Evolutionary conservation across 2,888 invertebrate species (phyloP).

Genomic region (Drosophila atroscutellata): DNA sequence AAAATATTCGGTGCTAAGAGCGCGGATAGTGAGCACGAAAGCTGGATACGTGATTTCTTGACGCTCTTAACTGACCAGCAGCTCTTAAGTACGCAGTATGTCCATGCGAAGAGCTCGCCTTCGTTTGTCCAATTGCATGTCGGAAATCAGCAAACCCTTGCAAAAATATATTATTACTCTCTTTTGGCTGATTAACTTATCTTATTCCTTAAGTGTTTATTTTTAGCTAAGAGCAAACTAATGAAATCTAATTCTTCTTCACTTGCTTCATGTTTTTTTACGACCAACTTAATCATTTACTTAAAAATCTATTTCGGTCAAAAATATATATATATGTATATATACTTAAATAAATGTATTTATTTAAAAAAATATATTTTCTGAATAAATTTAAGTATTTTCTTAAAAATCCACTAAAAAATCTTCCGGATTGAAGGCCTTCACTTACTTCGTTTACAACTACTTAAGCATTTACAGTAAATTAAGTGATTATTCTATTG

Average conservation of each 20-base stretch:
- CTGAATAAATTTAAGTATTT: neutral
- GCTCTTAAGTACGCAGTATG: neutral
- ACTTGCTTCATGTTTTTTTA: neutral
- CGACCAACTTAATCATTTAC: no score
- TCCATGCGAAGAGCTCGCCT: neutral
- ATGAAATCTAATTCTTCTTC: neutral
- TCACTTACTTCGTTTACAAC: neutral
- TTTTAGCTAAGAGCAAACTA: neutral
- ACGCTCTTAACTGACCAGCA: conserved; percentile 27
- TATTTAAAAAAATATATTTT: neutral
- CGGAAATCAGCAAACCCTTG: neutral
- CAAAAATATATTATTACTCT: conserved; percentile 22
- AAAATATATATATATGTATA: neutral
- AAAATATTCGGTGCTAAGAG: conserved; percentile 23
- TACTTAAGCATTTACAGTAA: neutral
- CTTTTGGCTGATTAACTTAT: conserved; percentile 20
- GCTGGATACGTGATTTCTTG: conserved; percentile 35
- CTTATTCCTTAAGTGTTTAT: neutral
- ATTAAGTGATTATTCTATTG: neutral
- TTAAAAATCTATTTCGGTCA: no score
- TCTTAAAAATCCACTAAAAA: neutral
- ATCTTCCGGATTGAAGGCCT: neutral
- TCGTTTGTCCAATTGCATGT: neutral
- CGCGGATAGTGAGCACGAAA: conserved; percentile 13
- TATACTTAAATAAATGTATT: neutral